Conservation (phyloP, 53 echinoderm and acorn worm genomes). For the Crossaster papposus region DNA sequence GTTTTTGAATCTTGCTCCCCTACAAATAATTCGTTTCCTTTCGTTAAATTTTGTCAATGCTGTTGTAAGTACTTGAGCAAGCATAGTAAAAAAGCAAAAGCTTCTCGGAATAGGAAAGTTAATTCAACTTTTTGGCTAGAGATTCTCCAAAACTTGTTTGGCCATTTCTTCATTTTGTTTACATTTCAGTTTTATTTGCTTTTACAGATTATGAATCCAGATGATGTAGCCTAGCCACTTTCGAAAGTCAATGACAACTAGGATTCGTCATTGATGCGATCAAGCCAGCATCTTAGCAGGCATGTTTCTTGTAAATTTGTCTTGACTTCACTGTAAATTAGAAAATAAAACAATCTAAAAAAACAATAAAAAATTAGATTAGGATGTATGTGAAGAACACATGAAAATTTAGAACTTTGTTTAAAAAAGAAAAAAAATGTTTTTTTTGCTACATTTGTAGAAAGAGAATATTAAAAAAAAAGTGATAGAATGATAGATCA, state of each 20-base stretch:
- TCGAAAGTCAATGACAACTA: not conserved
- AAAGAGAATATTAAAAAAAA: not conserved
- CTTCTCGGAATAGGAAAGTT: too few species aligned
- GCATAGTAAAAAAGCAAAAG: too few species aligned
- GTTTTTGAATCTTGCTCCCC: too few species aligned
- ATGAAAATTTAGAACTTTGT: too few species aligned
- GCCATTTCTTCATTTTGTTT: not conserved
- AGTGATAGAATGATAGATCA: not conserved
- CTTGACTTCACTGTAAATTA: not conserved
- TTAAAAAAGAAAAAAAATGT: too few species aligned
- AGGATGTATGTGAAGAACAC: too few species aligned
- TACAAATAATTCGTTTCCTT: too few species aligned
- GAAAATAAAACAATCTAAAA: not conserved
- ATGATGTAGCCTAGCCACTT: slow-evolving; percentile 17
- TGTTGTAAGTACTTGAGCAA: too few species aligned
- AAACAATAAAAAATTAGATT: not conserved
- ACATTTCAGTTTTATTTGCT: slow-evolving; percentile 8
- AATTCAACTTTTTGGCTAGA: not conserved
- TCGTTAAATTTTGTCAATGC: too few species aligned
- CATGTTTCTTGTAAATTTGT: slow-evolving; percentile 12
- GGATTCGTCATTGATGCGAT: slow-evolving; percentile 21
- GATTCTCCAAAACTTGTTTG: not conserved
- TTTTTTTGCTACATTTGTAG: not conserved
- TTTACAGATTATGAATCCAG: slow-evolving; percentile 52
- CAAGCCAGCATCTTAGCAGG: not conserved